Conservation (phyloP, 2,113 vertebrate species). For the Phaetusa simplex region DNA sequence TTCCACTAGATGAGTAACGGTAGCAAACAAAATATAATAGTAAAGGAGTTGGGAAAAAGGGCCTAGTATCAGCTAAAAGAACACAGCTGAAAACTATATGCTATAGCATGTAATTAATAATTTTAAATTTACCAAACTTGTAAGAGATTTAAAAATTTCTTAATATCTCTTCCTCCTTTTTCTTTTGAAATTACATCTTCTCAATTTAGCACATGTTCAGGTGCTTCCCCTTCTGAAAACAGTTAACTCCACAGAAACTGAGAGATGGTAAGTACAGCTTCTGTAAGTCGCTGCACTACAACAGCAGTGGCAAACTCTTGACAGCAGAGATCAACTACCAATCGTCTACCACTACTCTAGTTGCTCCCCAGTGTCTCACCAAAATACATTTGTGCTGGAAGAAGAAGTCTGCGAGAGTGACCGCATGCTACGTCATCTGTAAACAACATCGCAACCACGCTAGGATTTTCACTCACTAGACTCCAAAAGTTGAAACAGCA, state of each 20-base stretch:
- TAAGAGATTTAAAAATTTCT: background rate
- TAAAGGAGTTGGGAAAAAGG: background rate
- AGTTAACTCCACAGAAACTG: background rate
- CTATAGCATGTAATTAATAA: background rate
- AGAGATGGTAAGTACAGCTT: fast-evolving
- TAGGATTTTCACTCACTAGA: fast-evolving
- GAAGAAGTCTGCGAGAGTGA: background rate
- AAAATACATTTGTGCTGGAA: background rate
- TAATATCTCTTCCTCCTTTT: background rate
- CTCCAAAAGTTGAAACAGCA: background rate
- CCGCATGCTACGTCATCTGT: background rate
- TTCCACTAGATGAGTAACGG: background rate
- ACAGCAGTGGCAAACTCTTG: background rate
- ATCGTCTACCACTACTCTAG: fast-evolving
- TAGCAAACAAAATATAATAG: background rate
- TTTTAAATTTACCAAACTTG: background rate
- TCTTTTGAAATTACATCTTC: background rate
- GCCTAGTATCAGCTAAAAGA: background rate
- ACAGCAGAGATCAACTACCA: background rate
- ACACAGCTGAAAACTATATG: background rate
- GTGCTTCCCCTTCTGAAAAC: background rate
- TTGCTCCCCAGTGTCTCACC: background rate
- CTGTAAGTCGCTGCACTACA: fast-evolving
- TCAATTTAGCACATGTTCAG: background rate
- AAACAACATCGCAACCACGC: fast-evolving